Evolutionary conservation across 2,797 vertebrate species (phyloP).

Genomic region (Hafferia zeledoni): DNA sequence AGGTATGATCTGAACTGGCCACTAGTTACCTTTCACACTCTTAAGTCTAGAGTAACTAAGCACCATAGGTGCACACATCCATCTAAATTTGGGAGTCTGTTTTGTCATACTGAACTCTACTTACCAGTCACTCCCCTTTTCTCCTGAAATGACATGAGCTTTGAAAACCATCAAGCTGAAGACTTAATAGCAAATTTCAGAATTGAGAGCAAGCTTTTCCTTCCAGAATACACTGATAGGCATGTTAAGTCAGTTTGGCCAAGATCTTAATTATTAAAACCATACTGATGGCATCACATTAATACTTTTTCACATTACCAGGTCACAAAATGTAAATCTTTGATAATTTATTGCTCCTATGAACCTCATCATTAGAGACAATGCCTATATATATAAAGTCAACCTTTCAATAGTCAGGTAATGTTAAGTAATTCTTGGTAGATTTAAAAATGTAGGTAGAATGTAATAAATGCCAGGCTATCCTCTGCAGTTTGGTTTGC

Average conservation of each 20-base stretch:
- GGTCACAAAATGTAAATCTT: background rate
- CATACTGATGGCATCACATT: background rate
- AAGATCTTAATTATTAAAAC: background rate
- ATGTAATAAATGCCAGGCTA: background rate
- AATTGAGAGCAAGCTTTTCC: background rate
- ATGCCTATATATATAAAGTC: background rate
- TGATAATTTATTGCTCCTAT: background rate
- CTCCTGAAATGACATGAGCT: background rate
- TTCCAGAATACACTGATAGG: background rate
- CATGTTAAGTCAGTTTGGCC: rapidly evolving
- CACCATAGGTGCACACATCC: background rate
- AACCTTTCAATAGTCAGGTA: background rate
- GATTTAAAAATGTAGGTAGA: background rate
- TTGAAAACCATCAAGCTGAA: background rate
- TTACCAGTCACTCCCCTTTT: background rate
- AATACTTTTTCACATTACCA: background rate
- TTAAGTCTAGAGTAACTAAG: background rate
- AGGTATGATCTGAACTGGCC: rapidly evolving
- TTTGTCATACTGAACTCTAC: background rate
- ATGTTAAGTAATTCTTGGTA: background rate
- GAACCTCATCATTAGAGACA: background rate
- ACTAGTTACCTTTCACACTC: background rate
- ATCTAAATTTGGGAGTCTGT: background rate
- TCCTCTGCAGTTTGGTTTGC: background rate
- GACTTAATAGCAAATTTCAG: background rate